phyloP scores from a whole-genome alignment of 2,888 invertebrate species.

The Heliconius hortense region DNA sequence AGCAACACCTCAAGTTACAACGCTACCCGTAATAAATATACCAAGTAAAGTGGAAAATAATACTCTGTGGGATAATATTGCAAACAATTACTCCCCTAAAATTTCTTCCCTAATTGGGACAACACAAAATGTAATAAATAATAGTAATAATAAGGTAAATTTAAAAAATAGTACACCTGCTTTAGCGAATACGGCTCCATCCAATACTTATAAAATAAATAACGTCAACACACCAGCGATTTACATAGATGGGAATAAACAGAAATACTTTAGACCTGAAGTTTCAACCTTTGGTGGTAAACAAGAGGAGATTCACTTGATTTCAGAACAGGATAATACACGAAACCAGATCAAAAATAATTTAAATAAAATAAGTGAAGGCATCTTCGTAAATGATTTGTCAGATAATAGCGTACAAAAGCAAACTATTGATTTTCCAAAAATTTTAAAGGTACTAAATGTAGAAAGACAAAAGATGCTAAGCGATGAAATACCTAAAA shows the following conservation, averaged over 20 bases:
- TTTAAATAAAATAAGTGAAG: neutral
- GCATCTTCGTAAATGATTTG: neutral
- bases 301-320: neutral
- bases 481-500: neutral
- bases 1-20: constrained; percentile 6
- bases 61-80: neutral
- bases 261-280: neutral
- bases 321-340: neutral
- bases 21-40: constrained; percentile 5
- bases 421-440: neutral
- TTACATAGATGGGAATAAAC: constrained; percentile 21
- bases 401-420: neutral
- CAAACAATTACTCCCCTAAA: constrained; percentile 6
- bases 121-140: neutral
- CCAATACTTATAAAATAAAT: neutral
- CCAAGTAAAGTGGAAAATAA: neutral
- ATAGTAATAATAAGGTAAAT: neutral
- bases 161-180: neutral
- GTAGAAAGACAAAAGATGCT: neutral
- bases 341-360: neutral
- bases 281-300: neutral
- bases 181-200: neutral
- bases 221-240: neutral
- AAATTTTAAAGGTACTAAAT: neutral
- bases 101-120: neutral